These are phyloP conservation scores for Helicorthomorpha holstii DNA, from an alignment of 1,140 invertebrate genomes.

Conservation along the genomic window DNA sequence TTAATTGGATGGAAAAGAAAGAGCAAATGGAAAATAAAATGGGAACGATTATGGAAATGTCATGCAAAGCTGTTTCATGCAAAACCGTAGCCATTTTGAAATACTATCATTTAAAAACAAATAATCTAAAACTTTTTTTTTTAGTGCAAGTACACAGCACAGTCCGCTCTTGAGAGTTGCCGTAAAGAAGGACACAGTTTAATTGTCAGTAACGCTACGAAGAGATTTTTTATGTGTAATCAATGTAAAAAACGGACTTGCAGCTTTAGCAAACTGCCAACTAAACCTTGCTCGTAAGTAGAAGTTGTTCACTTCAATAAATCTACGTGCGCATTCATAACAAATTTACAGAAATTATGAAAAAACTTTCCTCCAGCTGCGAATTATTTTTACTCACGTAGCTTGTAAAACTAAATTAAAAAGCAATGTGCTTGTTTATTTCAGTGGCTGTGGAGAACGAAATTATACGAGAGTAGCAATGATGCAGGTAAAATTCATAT, in stretches of 20 bases:
- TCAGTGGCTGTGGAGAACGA: background rate
- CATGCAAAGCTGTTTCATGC: slow-evolving; percentile 74
- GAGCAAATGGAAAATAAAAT: slow-evolving; percentile 87
- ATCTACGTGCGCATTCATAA: background rate
- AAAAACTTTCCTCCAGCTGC: too few species aligned
- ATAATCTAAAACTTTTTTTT: slow-evolving; percentile 13
- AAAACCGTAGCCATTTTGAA: slow-evolving; percentile 29
- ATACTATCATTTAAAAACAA: slow-evolving; percentile 1
- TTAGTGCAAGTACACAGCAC: slow-evolving; percentile 70
- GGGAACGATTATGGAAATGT: slow-evolving; percentile 60
- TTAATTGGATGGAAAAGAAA: slow-evolving; percentile 68
- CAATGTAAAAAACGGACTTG: slow-evolving; percentile 68
- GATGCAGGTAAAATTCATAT: slow-evolving; percentile 13
- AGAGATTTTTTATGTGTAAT: slow-evolving; percentile 77
- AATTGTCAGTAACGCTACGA: slow-evolving; percentile 50
- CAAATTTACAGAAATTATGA: too few species aligned
- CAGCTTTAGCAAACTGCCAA: slow-evolving; percentile 55
- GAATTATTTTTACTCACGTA: too few species aligned
- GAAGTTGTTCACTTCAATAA: background rate
- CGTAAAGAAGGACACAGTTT: slow-evolving; percentile 61
- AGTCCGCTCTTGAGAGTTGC: slow-evolving; percentile 65
- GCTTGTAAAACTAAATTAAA: background rate
- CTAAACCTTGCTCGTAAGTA: slow-evolving; percentile 41
- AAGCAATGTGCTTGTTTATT: background rate
- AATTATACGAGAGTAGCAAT: slow-evolving; percentile 12